Evolutionary conservation across 2,113 vertebrate genomes (phyloP).

Genomic region (Strix uralensis): DNA sequence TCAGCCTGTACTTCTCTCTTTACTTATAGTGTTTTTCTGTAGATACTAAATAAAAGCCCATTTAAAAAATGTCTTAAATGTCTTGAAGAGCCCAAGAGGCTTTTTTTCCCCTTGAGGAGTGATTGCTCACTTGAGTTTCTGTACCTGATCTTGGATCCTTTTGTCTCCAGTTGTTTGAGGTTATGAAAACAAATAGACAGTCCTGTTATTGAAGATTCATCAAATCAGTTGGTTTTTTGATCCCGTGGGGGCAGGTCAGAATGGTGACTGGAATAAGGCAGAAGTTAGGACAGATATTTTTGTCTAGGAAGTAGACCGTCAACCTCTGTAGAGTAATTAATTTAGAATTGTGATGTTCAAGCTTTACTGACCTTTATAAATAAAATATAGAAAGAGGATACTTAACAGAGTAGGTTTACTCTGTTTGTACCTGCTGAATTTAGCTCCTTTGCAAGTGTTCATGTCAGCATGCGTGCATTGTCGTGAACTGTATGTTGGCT

Average conservation of each 20-base stretch:
- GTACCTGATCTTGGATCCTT: not conserved
- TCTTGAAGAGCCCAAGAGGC: not conserved
- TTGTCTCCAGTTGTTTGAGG: not conserved
- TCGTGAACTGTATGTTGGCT: constrained; percentile 24
- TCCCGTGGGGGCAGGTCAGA: not conserved
- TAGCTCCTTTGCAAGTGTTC: not conserved
- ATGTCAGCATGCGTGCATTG: not conserved
- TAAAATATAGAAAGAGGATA: not conserved
- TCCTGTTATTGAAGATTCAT: not conserved
- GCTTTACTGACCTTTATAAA: constrained; percentile 22
- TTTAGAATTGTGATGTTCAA: not conserved
- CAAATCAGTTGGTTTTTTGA: not conserved
- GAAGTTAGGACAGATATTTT: not conserved
- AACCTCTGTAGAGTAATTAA: not conserved
- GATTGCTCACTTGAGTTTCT: not conserved
- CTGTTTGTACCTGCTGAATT: constrained; percentile 6
- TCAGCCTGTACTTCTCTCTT: not conserved
- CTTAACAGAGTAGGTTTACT: not conserved
- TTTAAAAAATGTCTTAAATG: not conserved
- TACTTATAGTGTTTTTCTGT: not conserved
- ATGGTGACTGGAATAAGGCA: not conserved
- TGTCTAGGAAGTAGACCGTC: not conserved
- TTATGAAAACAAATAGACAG: not conserved
- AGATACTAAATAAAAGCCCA: not conserved
- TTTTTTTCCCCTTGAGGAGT: not conserved